Evolutionary conservation across 2,888 invertebrate species (phyloP).

Genomic region (Tineola bisselliella): DNA sequence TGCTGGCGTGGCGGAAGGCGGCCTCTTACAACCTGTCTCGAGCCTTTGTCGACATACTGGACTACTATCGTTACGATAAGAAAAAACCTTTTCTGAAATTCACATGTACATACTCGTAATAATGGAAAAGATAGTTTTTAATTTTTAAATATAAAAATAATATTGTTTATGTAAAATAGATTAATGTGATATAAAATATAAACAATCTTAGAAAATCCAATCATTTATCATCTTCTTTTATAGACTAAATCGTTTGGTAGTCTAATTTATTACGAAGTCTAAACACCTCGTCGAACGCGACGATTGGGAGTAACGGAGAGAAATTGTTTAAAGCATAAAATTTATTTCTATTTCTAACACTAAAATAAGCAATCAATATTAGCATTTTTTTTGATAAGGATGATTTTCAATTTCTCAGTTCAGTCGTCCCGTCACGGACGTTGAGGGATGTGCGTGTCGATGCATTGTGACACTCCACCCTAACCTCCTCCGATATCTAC

Average conservation of each 20-base stretch:
- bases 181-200: neutral
- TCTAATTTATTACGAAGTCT: constrained; percentile 51
- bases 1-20: constrained; percentile 48
- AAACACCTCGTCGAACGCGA: constrained; percentile 36
- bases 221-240: constrained; percentile 36
- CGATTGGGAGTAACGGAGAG: constrained; percentile 43
- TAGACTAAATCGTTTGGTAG: constrained; percentile 49
- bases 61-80: constrained; percentile 5
- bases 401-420: constrained; percentile 60
- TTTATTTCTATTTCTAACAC: constrained; percentile 29
- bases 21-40: constrained; percentile 59
- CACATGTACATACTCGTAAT: neutral
- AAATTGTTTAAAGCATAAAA: constrained; percentile 27
- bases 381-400: constrained; percentile 22
- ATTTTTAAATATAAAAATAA: too few relatives aligned
- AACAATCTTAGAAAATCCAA: constrained; percentile 19
- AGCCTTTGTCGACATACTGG: constrained; percentile 60
- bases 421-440: constrained; percentile 53
- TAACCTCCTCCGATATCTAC: constrained; percentile 10
- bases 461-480: constrained; percentile 32
- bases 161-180: too few relatives aligned
- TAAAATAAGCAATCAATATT: constrained; percentile 14
- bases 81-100: neutral
- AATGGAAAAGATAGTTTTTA: too few relatives aligned
- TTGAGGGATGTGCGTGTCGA: constrained; percentile 54